These are phyloP conservation scores for Bettongia penicillata DNA, from an alignment of 2,113 vertebrate genomes.

Conservation along the genomic window DNA sequence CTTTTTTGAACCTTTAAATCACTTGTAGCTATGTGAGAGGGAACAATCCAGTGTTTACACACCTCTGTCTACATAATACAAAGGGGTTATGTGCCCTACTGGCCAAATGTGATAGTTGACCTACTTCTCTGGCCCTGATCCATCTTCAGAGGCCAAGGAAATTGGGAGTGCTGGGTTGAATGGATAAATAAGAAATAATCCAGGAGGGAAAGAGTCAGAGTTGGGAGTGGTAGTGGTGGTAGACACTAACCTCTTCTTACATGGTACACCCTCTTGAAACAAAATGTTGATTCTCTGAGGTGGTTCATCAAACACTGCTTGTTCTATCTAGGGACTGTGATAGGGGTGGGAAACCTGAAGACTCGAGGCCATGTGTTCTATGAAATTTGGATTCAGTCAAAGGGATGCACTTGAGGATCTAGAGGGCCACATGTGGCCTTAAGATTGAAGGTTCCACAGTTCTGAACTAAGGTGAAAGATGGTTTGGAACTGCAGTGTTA, in stretches of 20 bases:
- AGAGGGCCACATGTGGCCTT: too few relatives aligned
- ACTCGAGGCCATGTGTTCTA: too few relatives aligned
- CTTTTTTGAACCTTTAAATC: neutral
- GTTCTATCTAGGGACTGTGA: neutral
- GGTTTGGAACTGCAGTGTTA: neutral
- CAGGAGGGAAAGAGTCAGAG: neutral
- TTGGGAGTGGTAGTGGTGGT: neutral
- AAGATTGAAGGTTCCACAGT: too few relatives aligned
- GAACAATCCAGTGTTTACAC: neutral
- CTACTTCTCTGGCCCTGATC: neutral
- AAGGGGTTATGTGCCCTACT: neutral
- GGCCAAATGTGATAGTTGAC: neutral
- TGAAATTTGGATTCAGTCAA: too few relatives aligned
- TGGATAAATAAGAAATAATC: neutral
- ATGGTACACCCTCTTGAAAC: neutral
- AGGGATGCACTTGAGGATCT: too few relatives aligned
- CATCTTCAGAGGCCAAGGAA: neutral
- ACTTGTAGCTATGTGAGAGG: neutral
- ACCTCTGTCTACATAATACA: neutral
- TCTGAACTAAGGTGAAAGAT: neutral
- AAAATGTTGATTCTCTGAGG: neutral
- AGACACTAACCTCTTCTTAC: neutral
- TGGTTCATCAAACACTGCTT: neutral
- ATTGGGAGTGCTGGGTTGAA: neutral
- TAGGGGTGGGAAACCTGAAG: too few relatives aligned